A percentile compares a stretch with the other conserved stretches of the same genome.
Conservation (phyloP, 64 coral and sea anemone genomes). For the Dendronephthya gigantea region DNA sequence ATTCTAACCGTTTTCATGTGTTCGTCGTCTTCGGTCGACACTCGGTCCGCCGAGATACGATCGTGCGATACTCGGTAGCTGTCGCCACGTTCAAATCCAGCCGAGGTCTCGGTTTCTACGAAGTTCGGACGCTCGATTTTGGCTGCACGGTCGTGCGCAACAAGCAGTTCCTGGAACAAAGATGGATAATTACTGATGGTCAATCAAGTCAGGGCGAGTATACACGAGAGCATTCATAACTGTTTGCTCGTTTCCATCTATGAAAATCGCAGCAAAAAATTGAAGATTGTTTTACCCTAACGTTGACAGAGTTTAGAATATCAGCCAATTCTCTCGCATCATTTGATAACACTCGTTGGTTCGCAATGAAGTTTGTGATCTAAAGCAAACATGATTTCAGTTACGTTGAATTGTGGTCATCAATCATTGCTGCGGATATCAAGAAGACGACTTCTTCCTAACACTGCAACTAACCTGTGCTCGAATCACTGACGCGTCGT, state of each 20-base stretch:
- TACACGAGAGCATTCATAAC: too few relatives aligned
- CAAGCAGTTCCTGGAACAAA: constrained; percentile 61
- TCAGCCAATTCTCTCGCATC: constrained; percentile 58
- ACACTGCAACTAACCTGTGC: not conserved
- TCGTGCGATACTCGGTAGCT: not conserved
- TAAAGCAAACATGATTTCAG: not conserved
- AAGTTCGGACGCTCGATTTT: constrained; percentile 65
- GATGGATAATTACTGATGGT: too few relatives aligned
- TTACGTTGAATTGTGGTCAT: too few relatives aligned
- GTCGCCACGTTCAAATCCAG: not conserved
- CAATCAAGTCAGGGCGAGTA: too few relatives aligned
- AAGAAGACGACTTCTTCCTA: too few relatives aligned
- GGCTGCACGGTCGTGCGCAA: constrained; percentile 84
- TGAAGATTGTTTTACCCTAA: constrained; percentile 84
- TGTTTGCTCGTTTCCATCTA: too few relatives aligned
- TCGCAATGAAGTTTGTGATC: not conserved
- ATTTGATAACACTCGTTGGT: not conserved
- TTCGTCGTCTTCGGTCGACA: constrained; percentile 71
- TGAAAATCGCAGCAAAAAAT: too few relatives aligned
- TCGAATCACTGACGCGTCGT: not conserved
- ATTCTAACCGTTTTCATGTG: constrained; percentile 80
- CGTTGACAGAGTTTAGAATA: constrained; percentile 57
- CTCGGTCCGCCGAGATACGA: constrained; percentile 38
- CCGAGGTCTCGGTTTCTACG: not conserved
- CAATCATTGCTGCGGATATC: too few relatives aligned